Evolutionary conservation across 2,113 vertebrate species (phyloP).

Genomic region (Pandion haliaetus): DNA sequence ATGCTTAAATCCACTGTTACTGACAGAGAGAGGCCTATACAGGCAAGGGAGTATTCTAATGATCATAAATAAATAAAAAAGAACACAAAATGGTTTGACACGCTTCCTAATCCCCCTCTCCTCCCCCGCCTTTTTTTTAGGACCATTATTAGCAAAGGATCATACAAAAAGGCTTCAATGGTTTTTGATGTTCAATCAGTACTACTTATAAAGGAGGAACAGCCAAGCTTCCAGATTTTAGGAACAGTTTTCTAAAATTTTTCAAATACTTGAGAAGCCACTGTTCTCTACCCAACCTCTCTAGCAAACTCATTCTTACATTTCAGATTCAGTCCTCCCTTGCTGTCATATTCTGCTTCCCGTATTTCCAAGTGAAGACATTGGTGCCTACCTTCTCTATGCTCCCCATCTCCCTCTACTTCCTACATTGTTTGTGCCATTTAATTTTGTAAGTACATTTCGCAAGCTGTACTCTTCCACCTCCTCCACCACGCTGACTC

Average conservation of each 20-base stretch:
- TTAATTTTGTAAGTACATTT: background rate
- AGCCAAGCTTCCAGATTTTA: background rate
- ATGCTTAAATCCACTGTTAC: background rate
- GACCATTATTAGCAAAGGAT: background rate
- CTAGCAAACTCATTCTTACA: background rate
- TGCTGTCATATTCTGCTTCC: background rate
- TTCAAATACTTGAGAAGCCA: background rate
- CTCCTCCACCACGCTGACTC: background rate
- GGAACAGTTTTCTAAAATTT: background rate
- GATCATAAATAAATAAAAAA: background rate
- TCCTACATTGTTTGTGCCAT: background rate
- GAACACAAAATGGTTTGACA: background rate
- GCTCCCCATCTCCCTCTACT: background rate
- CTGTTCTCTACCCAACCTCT: background rate
- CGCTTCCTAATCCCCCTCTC: background rate
- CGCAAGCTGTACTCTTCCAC: background rate
- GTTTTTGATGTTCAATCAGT: background rate
- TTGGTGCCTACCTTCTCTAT: background rate
- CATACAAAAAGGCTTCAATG: background rate
- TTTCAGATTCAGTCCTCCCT: background rate
- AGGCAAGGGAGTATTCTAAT: background rate
- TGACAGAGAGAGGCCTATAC: background rate
- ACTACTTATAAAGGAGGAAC: background rate
- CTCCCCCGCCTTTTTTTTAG: background rate
- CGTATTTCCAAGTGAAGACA: background rate